A percentile compares a stretch with the other conserved stretches of the same genome.
These are phyloP conservation scores for Idaea dimidiata DNA, from an alignment of 2,888 invertebrate genomes.

Conservation along the genomic window DNA sequence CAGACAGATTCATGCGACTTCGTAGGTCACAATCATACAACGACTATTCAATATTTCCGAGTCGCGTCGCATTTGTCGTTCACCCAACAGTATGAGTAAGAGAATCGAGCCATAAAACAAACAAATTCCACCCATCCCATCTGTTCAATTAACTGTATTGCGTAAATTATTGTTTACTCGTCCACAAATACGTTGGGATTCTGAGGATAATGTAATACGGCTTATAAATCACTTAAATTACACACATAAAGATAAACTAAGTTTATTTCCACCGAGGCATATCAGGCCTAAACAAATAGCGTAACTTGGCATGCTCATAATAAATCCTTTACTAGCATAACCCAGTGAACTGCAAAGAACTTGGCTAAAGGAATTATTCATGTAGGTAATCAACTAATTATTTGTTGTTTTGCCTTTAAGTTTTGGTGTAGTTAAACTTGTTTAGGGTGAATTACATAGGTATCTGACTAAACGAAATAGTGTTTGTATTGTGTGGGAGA, in stretches of 20 bases:
- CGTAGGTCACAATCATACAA: no score
- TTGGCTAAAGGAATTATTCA: conserved; percentile 12
- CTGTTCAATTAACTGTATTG: conserved; percentile 6
- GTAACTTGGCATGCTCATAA: conserved; percentile 20
- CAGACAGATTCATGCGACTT: no score
- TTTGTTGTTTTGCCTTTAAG: neutral
- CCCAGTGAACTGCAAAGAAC: conserved; percentile 7
- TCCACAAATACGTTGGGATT: neutral
- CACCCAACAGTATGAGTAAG: no score
- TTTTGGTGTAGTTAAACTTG: neutral
- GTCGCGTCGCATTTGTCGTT: no score
- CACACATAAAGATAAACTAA: conserved; percentile 9
- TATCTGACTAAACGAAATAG: neutral
- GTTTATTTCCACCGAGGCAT: conserved; percentile 12
- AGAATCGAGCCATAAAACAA: neutral
- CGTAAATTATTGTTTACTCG: conserved; percentile 7
- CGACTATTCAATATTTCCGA: no score
- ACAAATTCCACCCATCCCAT: neutral
- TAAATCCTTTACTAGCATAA: conserved; percentile 21
- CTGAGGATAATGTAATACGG: neutral
- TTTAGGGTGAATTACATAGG: neutral
- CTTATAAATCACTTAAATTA: conserved; percentile 1
- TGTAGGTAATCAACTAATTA: conserved; percentile 4
- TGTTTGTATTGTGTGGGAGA: neutral
- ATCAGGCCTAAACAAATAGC: conserved; percentile 22